Conservation (phyloP, 1,140 invertebrate genomes). For the Lordiphosa collinella region DNA sequence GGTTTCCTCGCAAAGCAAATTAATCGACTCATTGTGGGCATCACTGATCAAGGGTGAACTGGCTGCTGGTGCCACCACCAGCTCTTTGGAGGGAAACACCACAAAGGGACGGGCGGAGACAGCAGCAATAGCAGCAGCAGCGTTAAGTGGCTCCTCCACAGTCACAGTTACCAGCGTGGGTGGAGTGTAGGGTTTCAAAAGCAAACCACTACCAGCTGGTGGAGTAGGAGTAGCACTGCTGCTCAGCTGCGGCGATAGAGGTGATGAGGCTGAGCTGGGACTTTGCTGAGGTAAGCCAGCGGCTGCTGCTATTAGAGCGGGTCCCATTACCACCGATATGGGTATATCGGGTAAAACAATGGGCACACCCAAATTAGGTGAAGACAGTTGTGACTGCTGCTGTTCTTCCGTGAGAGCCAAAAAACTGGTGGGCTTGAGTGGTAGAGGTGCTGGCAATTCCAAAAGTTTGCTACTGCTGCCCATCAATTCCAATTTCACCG, state of each 20-base stretch:
- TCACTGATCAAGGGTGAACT: constrained; percentile 61
- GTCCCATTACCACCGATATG: constrained; percentile 62
- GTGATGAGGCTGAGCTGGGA: constrained; percentile 29
- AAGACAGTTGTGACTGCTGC: not conserved
- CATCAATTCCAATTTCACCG: constrained; percentile 49
- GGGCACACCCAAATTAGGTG: constrained; percentile 45
- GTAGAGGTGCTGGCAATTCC: too few species aligned
- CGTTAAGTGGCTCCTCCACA: too few species aligned
- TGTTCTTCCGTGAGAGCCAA: not conserved
- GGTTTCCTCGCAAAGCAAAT: constrained; percentile 91
- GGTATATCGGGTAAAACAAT: constrained; percentile 69
- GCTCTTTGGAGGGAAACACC: constrained; percentile 39
- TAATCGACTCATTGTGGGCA: constrained; percentile 81
- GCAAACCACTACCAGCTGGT: not conserved
- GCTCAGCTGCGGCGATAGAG: not conserved
- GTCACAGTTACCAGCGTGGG: not conserved
- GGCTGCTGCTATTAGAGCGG: constrained; percentile 30
- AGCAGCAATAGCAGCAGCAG: not conserved
- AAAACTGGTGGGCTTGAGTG: too few species aligned
- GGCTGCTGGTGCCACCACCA: constrained; percentile 39
- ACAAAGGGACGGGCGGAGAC: constrained; percentile 27
- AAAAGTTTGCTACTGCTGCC: constrained; percentile 18
- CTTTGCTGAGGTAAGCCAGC: constrained; percentile 14
- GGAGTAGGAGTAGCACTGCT: not conserved
- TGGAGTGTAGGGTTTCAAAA: constrained; percentile 35